Conservation (phyloP, 2,888 invertebrate species). For the Craniophora ligustri region DNA sequence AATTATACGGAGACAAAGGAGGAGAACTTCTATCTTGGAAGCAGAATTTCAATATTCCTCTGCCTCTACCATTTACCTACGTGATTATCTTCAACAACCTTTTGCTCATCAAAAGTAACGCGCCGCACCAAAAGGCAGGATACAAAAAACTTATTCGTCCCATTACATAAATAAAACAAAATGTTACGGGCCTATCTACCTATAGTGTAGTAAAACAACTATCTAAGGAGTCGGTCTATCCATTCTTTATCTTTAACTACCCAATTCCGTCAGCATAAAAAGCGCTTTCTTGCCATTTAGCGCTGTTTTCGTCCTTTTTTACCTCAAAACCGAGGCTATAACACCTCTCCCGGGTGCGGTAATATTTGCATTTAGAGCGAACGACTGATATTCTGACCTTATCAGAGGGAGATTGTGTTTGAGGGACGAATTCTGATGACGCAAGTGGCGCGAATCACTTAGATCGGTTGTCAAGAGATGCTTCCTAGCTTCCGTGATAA, state of each 20-base stretch:
- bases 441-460: conserved; percentile 69
- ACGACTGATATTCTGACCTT: conserved; percentile 86
- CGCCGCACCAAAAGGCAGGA: conserved; percentile 21
- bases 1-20: too few relatives aligned
- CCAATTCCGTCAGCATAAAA: conserved; percentile 82
- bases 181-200: conserved; percentile 52
- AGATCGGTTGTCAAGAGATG: conserved; percentile 53
- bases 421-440: conserved; percentile 80
- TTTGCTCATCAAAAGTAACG: conserved; percentile 39
- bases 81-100: conserved; percentile 13
- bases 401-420: conserved; percentile 85
- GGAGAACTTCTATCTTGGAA: neutral
- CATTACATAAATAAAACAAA: conserved; percentile 55
- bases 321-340: conserved; percentile 84
- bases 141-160: conserved; percentile 40
- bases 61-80: neutral
- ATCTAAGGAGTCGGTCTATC: conserved; percentile 73
- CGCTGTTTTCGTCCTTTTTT: conserved; percentile 84
- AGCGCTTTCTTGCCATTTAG: conserved; percentile 84
- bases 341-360: conserved; percentile 85
- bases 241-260: conserved; percentile 84
- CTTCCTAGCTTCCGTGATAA: conserved; percentile 59
- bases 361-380: conserved; percentile 88
- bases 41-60: conserved; percentile 31
- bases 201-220: conserved; percentile 63